Conservation (phyloP, 2,797 vertebrate species). For the Hydrolagus colliei region DNA sequence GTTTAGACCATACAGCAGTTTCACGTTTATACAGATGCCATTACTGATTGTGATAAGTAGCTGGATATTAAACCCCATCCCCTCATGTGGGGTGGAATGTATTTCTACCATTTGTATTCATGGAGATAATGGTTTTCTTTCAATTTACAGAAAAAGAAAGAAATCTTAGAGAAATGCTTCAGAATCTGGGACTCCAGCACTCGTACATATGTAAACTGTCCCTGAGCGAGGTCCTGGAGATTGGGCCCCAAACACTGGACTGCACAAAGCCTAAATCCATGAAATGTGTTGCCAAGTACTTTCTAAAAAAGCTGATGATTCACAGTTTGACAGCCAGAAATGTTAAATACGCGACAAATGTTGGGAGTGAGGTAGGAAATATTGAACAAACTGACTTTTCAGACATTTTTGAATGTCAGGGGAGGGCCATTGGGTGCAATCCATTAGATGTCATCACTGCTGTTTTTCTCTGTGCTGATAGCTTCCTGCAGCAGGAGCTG, state of each 20-base stretch:
- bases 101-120: neutral
- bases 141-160: constrained; percentile 42
- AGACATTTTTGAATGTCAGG: neutral
- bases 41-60: neutral
- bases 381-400: neutral
- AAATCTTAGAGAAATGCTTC: constrained; percentile 46
- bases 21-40: neutral
- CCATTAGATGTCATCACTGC: constrained; percentile 67
- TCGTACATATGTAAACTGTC: constrained; percentile 49
- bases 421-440: constrained; percentile 40
- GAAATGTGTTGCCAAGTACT: constrained; percentile 45
- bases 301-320: constrained; percentile 53
- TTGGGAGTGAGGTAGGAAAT: too few species aligned
- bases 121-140: neutral
- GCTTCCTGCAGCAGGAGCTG: constrained; percentile 67
- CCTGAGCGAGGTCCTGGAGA: constrained; percentile 45
- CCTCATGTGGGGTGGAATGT: neutral
- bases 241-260: constrained; percentile 44
- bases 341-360: constrained; percentile 30
- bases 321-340: constrained; percentile 47
- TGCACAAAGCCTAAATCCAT: constrained; percentile 39
- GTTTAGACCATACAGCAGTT: too few species aligned
- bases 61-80: neutral
- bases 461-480: constrained; percentile 62
- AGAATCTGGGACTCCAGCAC: constrained; percentile 46